Evolutionary conservation across 2,888 invertebrate genomes (phyloP).

Genomic region (Lasioglossum vierecki): DNA sequence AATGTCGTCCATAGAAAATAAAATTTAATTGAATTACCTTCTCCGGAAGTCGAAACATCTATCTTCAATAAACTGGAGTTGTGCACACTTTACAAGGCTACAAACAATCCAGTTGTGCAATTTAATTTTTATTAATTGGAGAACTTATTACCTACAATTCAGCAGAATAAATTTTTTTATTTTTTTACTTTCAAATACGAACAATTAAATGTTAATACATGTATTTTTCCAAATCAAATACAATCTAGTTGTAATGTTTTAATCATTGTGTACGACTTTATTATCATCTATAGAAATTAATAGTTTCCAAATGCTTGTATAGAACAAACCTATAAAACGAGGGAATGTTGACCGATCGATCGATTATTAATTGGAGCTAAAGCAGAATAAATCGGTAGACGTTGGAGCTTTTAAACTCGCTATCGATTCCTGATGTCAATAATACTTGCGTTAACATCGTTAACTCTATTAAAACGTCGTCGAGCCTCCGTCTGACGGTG

Average conservation of each 20-base stretch:
- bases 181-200: background rate
- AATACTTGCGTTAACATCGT: constrained; percentile 11
- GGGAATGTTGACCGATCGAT: background rate
- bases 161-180: background rate
- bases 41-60: background rate
- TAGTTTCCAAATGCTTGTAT: background rate
- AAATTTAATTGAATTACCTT: background rate
- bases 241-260: background rate
- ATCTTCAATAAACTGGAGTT: background rate
- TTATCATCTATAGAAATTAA: background rate
- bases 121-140: background rate
- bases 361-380: background rate
- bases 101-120: background rate
- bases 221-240: background rate
- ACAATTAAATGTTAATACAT: background rate
- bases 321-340: background rate
- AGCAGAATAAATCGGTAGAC: background rate
- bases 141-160: background rate
- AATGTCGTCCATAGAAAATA: background rate
- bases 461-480: constrained; percentile 8
- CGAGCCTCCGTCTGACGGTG: background rate
- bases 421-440: constrained; percentile 14
- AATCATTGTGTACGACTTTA: background rate
- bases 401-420: background rate
- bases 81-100: background rate